Conservation (phyloP, 2,113 vertebrate species). For the Salvelinus alpinus region DNA sequence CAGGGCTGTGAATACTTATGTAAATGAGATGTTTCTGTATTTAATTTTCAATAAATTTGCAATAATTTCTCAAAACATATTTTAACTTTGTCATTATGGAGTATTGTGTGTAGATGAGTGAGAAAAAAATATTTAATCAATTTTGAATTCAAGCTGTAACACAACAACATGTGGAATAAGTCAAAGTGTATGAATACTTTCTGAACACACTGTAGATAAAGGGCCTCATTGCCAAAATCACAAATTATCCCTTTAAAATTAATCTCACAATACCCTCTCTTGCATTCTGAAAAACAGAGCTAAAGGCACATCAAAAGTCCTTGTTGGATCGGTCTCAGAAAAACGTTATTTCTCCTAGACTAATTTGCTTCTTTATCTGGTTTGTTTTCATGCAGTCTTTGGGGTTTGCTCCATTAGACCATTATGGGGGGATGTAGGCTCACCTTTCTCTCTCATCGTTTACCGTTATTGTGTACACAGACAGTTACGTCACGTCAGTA, state of each 20-base stretch:
- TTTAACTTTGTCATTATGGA: no score
- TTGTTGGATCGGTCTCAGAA: neutral
- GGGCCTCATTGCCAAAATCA: no score
- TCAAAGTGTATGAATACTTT: no score
- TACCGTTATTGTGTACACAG: conserved; percentile 1
- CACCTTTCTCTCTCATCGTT: neutral
- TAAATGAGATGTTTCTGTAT: neutral
- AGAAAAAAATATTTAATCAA: no score
- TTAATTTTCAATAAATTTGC: no score
- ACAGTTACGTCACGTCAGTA: neutral
- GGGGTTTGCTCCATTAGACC: no score
- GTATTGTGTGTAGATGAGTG: no score
- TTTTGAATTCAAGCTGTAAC: no score
- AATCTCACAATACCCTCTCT: neutral
- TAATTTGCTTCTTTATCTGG: neutral
- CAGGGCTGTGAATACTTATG: no score
- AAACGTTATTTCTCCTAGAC: neutral
- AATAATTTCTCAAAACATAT: no score
- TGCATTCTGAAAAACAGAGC: neutral
- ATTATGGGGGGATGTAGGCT: neutral
- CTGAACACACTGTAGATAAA: no score
- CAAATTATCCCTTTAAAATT: neutral
- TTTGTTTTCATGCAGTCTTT: neutral
- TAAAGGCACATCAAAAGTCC: neutral
- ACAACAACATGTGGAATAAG: no score